Base-by-base conservation (phyloP, 1,140 invertebrate genomes). In the Drosophila cardini region DNA sequence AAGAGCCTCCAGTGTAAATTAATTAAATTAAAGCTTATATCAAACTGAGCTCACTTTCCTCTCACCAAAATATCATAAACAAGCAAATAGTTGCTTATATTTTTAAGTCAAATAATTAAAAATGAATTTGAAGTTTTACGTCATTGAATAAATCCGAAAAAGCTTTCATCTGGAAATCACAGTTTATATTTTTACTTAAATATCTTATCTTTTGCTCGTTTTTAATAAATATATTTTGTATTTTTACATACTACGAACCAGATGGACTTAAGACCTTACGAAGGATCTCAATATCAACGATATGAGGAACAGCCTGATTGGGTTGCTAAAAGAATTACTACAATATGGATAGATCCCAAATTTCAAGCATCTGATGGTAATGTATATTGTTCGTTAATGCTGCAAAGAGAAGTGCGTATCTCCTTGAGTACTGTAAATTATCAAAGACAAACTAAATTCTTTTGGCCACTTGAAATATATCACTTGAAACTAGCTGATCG, bases 11-110 rank as follows among this genome's bases (percentile, higher is more conserved):
- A 63, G 46, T 30, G 7, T n/a, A n/a, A n/a, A n/a, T 10, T 13
- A 15, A 58, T 26, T 21, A 18, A 10, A 13, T 43, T 53, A 43
- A 26, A 63, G 61, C 7, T 40, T 38, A n/a, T 11, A 52, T 26
- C 6, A 26, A 26, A 26, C 26, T 52, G 26, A 52, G n/a, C 9
- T 26, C 30, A n/a, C 21, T 11, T 5, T 30, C 10, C 21, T n/a
- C 10, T 40, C 30, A 3, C 13, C 26, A 7, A 50, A 43, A n/a
- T 32, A 1, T 21, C 21, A 1, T 21, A 21, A 21, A 21, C 21
- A 21, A 21, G 21, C 21, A 3, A 3, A 21, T 2, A 21, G 21
- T 4, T 21, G 21, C 4, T 21, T 4, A 21, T 21, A 21, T 21
- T 3, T 21, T 21, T n/a, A n/a, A n/a, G n/a, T n/a, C n/a, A n/a